Conservation (phyloP, 2,113 vertebrate genomes). For the Xenopus borealis region DNA sequence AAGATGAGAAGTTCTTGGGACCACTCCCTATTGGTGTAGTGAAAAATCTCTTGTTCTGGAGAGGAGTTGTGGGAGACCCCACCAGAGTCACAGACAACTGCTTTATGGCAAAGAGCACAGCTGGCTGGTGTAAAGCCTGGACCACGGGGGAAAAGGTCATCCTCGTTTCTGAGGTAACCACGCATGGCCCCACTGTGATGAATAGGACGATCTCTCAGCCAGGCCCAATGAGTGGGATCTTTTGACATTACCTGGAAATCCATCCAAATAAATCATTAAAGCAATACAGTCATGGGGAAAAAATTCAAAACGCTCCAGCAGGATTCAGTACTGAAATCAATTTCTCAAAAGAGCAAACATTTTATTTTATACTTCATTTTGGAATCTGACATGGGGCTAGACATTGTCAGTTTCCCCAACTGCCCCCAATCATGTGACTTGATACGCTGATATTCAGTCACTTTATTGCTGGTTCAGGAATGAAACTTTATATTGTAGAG, state of each 20-base stretch:
- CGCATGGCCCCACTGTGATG: conserved; percentile 54
- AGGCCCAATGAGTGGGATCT: conserved; percentile 56
- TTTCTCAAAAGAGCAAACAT: too few species aligned
- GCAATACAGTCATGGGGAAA: too few species aligned
- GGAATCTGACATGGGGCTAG: too few species aligned
- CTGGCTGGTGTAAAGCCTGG: conserved; percentile 31
- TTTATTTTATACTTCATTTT: too few species aligned
- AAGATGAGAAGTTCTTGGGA: conserved; percentile 32
- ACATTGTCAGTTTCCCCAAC: too few species aligned
- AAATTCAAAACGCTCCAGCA: too few species aligned
- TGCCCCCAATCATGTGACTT: too few species aligned
- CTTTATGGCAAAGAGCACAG: conserved; percentile 44
- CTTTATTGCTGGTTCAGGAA: too few species aligned
- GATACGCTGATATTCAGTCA: too few species aligned
- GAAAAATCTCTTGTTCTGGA: background rate
- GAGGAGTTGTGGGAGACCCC: background rate
- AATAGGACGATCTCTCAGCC: conserved; percentile 48
- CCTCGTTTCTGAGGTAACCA: conserved; percentile 38
- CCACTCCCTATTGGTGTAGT: conserved; percentile 14
- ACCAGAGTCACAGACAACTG: conserved; percentile 2
- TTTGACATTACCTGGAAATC: conserved; percentile 54
- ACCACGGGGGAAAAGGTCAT: conserved; percentile 9
- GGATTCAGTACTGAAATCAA: too few species aligned
- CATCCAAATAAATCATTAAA: too few species aligned
- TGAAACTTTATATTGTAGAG: too few species aligned